Evolutionary conservation across 2,113 vertebrate genomes (phyloP).

Genomic region (Clupea harengus): DNA sequence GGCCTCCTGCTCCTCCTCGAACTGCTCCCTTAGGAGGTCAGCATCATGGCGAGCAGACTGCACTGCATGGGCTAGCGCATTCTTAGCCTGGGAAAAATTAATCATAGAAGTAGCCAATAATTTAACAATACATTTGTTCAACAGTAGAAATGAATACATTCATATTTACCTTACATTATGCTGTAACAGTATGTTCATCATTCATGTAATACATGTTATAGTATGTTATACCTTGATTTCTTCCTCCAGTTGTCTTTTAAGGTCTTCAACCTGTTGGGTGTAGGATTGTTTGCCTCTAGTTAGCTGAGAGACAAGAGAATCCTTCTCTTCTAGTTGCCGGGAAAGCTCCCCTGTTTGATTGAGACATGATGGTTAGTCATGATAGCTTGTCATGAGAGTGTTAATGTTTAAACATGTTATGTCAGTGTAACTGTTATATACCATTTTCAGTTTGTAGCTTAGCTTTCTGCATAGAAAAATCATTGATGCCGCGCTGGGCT

Average conservation of each 20-base stretch:
- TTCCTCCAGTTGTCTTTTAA: constrained; percentile 79
- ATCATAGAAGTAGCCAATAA: neutral
- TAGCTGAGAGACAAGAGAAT: constrained; percentile 75
- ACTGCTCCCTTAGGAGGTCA: constrained; percentile 68
- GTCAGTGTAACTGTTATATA: constrained; percentile 47
- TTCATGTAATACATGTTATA: too few relatives aligned
- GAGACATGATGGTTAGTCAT: too few relatives aligned
- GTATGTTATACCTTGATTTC: constrained; percentile 66
- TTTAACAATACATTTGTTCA: too few relatives aligned
- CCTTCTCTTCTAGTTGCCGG: constrained; percentile 78
- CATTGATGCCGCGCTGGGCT: constrained; percentile 71
- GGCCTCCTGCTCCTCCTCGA: constrained; percentile 69
- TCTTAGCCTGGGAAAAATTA: constrained; percentile 40
- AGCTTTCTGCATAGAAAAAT: constrained; percentile 75
- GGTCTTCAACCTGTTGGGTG: constrained; percentile 79
- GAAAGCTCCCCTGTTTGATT: constrained; percentile 51
- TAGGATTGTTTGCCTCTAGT: constrained; percentile 76
- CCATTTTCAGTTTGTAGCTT: constrained; percentile 80
- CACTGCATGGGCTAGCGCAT: constrained; percentile 67
- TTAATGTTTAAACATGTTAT: too few relatives aligned
- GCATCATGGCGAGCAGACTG: constrained; percentile 69
- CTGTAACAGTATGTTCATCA: too few relatives aligned
- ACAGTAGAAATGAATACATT: too few relatives aligned
- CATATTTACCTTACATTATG: too few relatives aligned
- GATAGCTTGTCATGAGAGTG: too few relatives aligned